These are phyloP conservation scores for Plemyria rubiginata DNA, from an alignment of 2,888 invertebrate species.

Conservation along the genomic window DNA sequence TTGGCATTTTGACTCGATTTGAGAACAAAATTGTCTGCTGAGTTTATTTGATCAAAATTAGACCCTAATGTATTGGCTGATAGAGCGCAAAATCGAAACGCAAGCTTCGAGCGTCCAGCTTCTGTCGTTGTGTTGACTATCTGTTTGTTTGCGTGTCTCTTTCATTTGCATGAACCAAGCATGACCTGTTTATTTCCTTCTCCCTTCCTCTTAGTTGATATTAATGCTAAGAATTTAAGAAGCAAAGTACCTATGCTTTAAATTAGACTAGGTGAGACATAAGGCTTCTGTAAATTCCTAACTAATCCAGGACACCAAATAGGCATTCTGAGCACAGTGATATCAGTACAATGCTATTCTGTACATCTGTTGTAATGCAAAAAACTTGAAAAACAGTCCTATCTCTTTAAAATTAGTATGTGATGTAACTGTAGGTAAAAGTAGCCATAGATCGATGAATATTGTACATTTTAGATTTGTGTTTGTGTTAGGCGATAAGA, in stretches of 20 bases:
- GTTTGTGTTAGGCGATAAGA: slow-evolving; percentile 68
- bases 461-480: slow-evolving; percentile 60
- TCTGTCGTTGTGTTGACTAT: slow-evolving; percentile 78
- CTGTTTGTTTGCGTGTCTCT: slow-evolving; percentile 80
- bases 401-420: slow-evolving; percentile 54
- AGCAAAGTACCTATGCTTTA: slow-evolving; percentile 52
- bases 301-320: slow-evolving; percentile 8
- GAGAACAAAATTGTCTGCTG: slow-evolving; percentile 45
- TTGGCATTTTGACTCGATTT: slow-evolving; percentile 50
- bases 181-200: slow-evolving; percentile 74
- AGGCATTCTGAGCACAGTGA: slow-evolving; percentile 25
- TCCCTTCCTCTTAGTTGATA: slow-evolving; percentile 63
- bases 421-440: slow-evolving; percentile 39
- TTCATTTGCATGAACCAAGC: slow-evolving; percentile 83
- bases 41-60: slow-evolving; percentile 60
- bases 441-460: slow-evolving; percentile 65
- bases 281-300: slow-evolving; percentile 20
- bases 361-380: slow-evolving; percentile 50
- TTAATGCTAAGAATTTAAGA: slow-evolving; percentile 60
- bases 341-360: slow-evolving; percentile 24
- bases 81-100: slow-evolving; percentile 61
- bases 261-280: slow-evolving; percentile 37
- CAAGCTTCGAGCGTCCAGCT: slow-evolving; percentile 77
- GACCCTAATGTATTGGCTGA: slow-evolving; percentile 69
- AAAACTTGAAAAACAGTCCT: slow-evolving; percentile 55